A percentile compares a stretch with the other conserved stretches of the same genome.
phyloP scores from a whole-genome alignment of 1,140 invertebrate genomes.

The Diorhabda elongata region DNA sequence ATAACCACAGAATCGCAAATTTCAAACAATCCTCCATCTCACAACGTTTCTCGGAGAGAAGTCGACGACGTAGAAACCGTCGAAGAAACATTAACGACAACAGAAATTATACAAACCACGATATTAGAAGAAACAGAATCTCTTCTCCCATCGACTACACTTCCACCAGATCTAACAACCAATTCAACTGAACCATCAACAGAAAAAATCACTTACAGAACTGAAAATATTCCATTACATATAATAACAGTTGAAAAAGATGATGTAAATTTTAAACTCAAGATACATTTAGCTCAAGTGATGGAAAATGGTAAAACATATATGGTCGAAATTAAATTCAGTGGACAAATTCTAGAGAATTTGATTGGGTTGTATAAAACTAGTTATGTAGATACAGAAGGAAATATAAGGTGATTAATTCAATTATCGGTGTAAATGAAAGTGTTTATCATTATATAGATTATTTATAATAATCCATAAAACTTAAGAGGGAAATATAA shows the following conservation, averaged over 20 bases:
- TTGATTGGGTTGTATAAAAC: constrained; percentile 40
- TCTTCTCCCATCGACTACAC: neutral
- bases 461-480: no score
- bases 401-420: constrained; percentile 33
- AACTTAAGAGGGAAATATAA: no score
- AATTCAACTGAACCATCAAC: neutral
- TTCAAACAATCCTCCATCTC: neutral
- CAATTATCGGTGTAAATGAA: constrained; percentile 1
- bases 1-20: constrained; percentile 7
- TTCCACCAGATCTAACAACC: neutral
- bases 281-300: constrained; percentile 26
- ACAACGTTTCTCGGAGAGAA: constrained; percentile 26
- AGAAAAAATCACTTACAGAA: constrained; percentile 5
- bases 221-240: constrained; percentile 11
- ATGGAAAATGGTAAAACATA: constrained; percentile 31
- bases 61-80: constrained; percentile 16
- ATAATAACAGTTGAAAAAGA: constrained; percentile 27
- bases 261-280: constrained; percentile 31
- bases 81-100: neutral
- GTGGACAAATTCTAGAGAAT: constrained; percentile 38
- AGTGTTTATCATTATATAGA: no score
- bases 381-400: constrained; percentile 33
- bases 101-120: neutral
- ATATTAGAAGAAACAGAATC: constrained; percentile 6
- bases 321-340: constrained; percentile 36